phyloP scores from a whole-genome alignment of 2,113 vertebrate genomes.

The Egretta garzetta region DNA sequence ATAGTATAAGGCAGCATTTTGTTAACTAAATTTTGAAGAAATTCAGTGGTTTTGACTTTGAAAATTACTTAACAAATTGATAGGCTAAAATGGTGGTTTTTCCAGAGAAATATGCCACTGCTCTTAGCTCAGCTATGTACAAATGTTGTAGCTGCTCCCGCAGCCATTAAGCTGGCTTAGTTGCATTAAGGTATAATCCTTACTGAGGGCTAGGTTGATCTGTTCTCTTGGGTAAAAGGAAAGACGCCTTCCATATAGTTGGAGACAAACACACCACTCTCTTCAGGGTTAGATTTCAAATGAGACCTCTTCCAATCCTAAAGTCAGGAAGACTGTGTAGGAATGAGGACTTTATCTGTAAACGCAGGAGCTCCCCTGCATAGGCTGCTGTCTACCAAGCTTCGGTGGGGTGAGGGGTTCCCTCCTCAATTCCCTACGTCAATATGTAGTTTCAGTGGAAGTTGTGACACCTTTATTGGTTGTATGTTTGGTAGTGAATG shows the following conservation, averaged over 20 bases:
- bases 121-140: neutral
- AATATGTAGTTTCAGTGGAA: neutral
- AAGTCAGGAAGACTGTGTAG: neutral
- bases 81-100: neutral
- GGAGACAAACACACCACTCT: neutral
- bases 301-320: neutral
- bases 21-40: neutral
- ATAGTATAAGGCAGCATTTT: neutral
- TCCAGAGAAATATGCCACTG: neutral
- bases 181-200: neutral
- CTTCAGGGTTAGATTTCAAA: neutral
- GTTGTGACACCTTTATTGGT: neutral
- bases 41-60: neutral
- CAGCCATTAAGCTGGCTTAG: neutral
- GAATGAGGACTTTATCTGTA: neutral
- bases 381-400: neutral
- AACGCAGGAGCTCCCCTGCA: neutral
- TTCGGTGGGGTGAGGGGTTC: neutral
- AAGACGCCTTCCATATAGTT: neutral
- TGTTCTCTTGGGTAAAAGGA: neutral
- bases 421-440: too few relatives aligned
- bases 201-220: neutral
- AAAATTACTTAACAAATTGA: neutral
- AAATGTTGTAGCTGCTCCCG: neutral
- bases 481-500: neutral